Evolutionary conservation across 2,888 invertebrate genomes (phyloP).

Genomic region (Folsomia manolachei): DNA sequence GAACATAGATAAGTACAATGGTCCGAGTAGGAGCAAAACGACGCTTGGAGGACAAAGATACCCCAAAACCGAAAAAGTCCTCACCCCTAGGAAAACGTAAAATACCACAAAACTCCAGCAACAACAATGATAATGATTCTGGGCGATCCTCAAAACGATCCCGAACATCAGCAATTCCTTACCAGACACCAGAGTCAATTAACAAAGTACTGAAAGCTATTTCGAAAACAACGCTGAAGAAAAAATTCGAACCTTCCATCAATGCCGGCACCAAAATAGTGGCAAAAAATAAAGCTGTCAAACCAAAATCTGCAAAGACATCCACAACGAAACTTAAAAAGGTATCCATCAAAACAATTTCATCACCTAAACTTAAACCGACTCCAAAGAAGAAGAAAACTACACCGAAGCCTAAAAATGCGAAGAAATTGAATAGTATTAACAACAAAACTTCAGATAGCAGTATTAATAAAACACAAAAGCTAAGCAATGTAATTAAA

Average conservation of each 20-base stretch:
- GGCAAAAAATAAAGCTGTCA: not conserved
- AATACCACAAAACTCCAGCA: not conserved
- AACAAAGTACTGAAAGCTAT: not conserved
- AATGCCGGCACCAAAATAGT: not conserved
- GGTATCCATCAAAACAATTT: not conserved
- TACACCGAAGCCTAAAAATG: not conserved
- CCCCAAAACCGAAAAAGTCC: not conserved
- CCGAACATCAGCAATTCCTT: constrained; percentile 19
- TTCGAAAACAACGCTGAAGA: not conserved
- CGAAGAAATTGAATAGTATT: not conserved
- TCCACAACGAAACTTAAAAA: not conserved
- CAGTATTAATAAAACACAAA: not conserved
- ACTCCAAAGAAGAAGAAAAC: constrained; percentile 11
- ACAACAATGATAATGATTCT: not conserved
- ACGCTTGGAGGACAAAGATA: not conserved
- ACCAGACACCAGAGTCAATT: constrained; percentile 33
- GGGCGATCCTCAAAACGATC: constrained; percentile 28
- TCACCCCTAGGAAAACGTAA: not conserved
- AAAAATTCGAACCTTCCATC: too few relatives aligned
- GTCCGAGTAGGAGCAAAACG: not conserved
- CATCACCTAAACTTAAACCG: not conserved
- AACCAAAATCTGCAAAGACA: constrained; percentile 8
- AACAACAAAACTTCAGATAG: not conserved
- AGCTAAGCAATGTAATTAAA: too few relatives aligned
- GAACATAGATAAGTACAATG: too few relatives aligned